Percentiles rank a stretch among this genome's conserved stretches.
Evolutionary conservation across 2,113 vertebrate genomes (phyloP).

Genomic region (Tenebrosternarchus preto): DNA sequence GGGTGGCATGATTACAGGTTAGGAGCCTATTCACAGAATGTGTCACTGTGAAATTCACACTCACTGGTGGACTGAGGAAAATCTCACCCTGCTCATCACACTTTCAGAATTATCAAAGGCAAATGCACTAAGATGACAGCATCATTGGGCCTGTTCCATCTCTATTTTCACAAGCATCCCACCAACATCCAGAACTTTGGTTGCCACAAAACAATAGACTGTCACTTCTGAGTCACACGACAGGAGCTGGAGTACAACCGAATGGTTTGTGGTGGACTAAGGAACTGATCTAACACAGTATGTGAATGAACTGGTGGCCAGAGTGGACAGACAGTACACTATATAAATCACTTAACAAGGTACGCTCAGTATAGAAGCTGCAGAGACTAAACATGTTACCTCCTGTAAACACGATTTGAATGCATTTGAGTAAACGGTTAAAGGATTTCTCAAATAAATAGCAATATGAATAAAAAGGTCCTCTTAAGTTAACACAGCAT

Average conservation of each 20-base stretch:
- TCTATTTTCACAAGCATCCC: constrained; percentile 25
- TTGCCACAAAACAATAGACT: constrained; percentile 11
- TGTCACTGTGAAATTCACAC: constrained; percentile 40
- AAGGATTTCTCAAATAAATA: background rate
- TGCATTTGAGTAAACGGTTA: background rate
- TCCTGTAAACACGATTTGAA: constrained; percentile 14
- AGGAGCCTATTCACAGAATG: constrained; percentile 39
- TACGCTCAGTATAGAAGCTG: background rate
- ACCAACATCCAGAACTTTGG: background rate
- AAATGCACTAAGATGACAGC: constrained; percentile 19
- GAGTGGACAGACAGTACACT: background rate
- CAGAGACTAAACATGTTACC: background rate
- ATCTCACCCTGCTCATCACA: constrained; percentile 2
- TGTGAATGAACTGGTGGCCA: background rate
- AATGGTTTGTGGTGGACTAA: background rate
- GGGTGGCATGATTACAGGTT: constrained; percentile 41
- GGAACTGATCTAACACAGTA: background rate
- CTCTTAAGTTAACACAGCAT: background rate
- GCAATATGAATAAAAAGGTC: background rate
- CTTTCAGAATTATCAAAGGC: constrained; percentile 33
- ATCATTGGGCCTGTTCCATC: constrained; percentile 13
- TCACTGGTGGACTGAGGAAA: background rate
- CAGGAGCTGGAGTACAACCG: background rate
- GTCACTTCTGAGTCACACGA: constrained; percentile 4
- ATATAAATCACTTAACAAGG: constrained; percentile 18